Base-by-base conservation (phyloP, 2,113 vertebrate species). In the Nycticorax nycticorax region DNA sequence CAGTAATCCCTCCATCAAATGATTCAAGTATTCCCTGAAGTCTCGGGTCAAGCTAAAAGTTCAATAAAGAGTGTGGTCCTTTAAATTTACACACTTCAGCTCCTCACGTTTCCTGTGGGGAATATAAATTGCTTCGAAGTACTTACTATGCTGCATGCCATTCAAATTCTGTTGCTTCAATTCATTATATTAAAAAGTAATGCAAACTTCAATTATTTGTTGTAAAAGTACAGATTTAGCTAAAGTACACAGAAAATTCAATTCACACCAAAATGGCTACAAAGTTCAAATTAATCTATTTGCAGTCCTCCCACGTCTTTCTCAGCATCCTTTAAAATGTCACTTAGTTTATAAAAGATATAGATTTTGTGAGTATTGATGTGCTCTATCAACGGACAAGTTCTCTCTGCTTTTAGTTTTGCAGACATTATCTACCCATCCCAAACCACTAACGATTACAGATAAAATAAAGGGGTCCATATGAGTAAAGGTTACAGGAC, bases 171-270 rank as follows among this genome's bases (percentile, higher is more conserved):
- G 24, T 55, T 90, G 63, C 72, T 90, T 93, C 66, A 89, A 48
- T 82, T 95, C 37, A 86, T 94, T 95, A 52, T 37, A 83, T 81
- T 81, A 76, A 83, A 92, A 95, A 85, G 57, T 88, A 92, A 91
- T 56, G 33, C 41, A 83, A 79, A 84, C 14, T 85, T 85, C 72
- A 96, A 93, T 78, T 86, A 91, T 78, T 91, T 5, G 0, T 81
- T 64, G 47, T 64, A 81, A 62, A 90, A 93, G 76, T 74, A 62
- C 45, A 86, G 75, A 60, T 92, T 93, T 63, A 91, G 62, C 59
- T 85, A 79, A 93, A 78, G 53, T 45, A 92, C 81, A 86, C 27
- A 87, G 55, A 63, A 93, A 89, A 95, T 78, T 64, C 77, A 93
- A 74, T 78, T 93, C 80, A 55, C 26, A 72, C 27, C 33, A 68